A percentile compares a stretch with the other conserved stretches of the same genome.
Evolutionary conservation across 2,888 invertebrate species (phyloP).

Genomic region (Lacanobia wlatinum): DNA sequence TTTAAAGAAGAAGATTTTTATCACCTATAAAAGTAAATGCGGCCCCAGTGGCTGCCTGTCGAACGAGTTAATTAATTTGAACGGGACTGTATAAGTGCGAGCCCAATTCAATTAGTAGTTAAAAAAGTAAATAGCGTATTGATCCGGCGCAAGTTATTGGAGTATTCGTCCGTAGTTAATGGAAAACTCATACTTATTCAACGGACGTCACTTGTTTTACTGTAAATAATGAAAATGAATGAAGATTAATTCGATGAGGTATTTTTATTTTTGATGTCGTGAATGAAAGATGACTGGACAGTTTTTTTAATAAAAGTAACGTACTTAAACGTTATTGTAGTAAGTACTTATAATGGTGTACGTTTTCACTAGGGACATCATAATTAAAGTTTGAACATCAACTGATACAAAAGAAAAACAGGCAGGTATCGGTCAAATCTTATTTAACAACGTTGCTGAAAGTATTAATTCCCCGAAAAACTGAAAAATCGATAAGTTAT

Average conservation of each 20-base stretch:
- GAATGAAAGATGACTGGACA: background rate
- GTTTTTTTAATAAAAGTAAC: background rate
- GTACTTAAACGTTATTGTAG: background rate
- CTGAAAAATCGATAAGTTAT: slow-evolving; percentile 75
- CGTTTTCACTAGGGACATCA: background rate
- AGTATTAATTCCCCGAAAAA: slow-evolving; percentile 59
- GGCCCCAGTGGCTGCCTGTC: slow-evolving; percentile 68
- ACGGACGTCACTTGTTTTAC: slow-evolving; percentile 47
- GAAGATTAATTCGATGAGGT: slow-evolving; percentile 52
- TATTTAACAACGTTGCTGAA: slow-evolving; percentile 12
- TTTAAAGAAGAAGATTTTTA: slow-evolving; percentile 73
- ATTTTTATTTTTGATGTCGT: slow-evolving; percentile 32
- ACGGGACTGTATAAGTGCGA: slow-evolving; percentile 77
- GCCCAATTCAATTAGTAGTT: slow-evolving; percentile 83
- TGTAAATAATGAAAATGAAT: slow-evolving; percentile 52
- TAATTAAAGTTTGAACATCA: background rate
- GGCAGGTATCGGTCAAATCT: background rate
- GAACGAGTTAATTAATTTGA: slow-evolving; percentile 80
- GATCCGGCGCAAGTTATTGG: slow-evolving; percentile 69
- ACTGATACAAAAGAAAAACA: background rate
- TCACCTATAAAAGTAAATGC: slow-evolving; percentile 77
- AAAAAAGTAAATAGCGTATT: slow-evolving; percentile 77
- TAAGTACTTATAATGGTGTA: background rate
- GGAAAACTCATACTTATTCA: slow-evolving; percentile 62
- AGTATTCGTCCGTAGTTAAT: slow-evolving; percentile 58